These are phyloP conservation scores for Helobdella robusta DNA, from an alignment of 2,888 invertebrate genomes.

Conservation along the genomic window DNA sequence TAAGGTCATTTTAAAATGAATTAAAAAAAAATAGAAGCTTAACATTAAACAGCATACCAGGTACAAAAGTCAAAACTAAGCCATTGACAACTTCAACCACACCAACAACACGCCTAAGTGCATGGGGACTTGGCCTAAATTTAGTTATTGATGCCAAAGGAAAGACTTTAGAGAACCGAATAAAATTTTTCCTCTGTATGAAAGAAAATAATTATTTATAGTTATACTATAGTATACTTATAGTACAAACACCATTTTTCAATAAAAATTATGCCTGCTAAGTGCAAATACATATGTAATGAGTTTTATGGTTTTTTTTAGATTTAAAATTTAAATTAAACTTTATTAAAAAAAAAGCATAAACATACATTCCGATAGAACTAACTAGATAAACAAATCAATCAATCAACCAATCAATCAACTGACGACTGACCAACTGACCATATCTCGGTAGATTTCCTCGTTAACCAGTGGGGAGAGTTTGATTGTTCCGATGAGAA, in stretches of 20 bases:
- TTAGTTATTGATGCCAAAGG: conserved; percentile 44
- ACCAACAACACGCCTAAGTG: conserved; percentile 46
- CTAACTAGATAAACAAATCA: too few relatives aligned
- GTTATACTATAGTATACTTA: too few relatives aligned
- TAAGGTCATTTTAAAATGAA: neutral
- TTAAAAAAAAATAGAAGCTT: neutral
- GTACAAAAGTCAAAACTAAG: conserved; percentile 44
- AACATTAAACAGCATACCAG: conserved; percentile 38
- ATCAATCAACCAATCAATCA: neutral
- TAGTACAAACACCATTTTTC: too few relatives aligned
- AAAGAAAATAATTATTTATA: too few relatives aligned
- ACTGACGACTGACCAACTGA: conserved; percentile 53
- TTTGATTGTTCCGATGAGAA: conserved; percentile 86
- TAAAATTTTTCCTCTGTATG: conserved; percentile 47
- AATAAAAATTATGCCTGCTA: too few relatives aligned
- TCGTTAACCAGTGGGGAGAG: conserved; percentile 80
- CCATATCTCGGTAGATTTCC: conserved; percentile 91
- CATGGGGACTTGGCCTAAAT: conserved; percentile 47
- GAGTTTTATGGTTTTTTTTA: neutral
- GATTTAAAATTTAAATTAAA: neutral
- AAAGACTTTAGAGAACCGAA: conserved; percentile 47
- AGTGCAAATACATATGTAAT: too few relatives aligned
- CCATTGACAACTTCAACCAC: conserved; percentile 47
- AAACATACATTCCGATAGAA: neutral
- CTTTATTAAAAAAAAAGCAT: neutral